These are phyloP conservation scores for Pherbina coryleti DNA, from an alignment of 2,888 invertebrate species.

Conservation along the genomic window DNA sequence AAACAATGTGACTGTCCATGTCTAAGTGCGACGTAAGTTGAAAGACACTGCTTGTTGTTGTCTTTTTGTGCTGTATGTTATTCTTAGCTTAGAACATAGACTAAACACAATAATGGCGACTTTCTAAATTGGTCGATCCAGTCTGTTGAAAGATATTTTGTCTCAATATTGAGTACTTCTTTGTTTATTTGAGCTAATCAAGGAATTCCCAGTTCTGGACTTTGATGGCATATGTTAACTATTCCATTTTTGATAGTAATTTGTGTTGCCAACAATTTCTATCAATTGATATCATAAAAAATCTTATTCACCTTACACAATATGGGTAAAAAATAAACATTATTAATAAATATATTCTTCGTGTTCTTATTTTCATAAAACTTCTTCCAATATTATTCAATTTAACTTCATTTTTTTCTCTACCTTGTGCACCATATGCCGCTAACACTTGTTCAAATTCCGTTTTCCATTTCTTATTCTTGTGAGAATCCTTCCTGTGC, in stretches of 20 bases:
- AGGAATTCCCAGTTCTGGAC: conserved; percentile 16
- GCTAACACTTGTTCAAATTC: conserved; percentile 4
- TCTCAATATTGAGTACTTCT: neutral
- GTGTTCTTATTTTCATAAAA: too few species aligned
- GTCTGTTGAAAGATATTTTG: neutral
- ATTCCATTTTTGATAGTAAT: too few species aligned
- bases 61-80: neutral
- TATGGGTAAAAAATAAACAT: too few species aligned
- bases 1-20: neutral
- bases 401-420: too few species aligned
- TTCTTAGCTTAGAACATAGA: conserved; percentile 8
- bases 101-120: conserved; percentile 6
- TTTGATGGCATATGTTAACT: too few species aligned
- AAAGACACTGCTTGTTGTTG: too few species aligned
- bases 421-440: neutral
- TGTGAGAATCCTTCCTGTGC: conserved; percentile 1
- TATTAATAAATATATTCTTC: too few species aligned
- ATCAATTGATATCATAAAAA: too few species aligned
- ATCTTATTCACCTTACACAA: too few species aligned
- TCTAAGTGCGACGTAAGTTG: too few species aligned
- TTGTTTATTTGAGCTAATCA: neutral
- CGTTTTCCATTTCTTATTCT: neutral
- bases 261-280: too few species aligned
- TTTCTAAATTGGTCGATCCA: neutral
- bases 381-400: too few species aligned